Evolutionary conservation across 2,797 vertebrate species (phyloP), one percentile per base, ranked within the genome.

Genomic region (Danionella dracula): DNA sequence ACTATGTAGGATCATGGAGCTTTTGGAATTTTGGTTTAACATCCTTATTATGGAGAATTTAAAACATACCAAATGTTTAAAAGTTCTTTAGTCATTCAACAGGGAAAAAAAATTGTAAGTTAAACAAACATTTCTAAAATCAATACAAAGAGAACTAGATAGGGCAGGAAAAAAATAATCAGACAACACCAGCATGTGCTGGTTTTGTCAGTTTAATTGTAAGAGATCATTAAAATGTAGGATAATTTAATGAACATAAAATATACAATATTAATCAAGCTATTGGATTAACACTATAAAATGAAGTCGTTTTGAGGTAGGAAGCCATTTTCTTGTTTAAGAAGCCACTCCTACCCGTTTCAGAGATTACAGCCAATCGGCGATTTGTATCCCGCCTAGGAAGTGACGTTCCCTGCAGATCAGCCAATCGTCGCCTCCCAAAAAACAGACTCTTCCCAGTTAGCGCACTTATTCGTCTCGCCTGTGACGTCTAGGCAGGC

Each of bases 381-480:
- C 34, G 45, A 1, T 12, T 12, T 3, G 61, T 16, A 16, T 54
- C 55, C n/a, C n/a, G n/a, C n/a, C n/a, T n/a, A n/a, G 81, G 81
- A 83, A 73, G 55, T 80, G 71, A 67, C 78, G 76, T 61, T 42
- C 48, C 23, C 29, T 5, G 9, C 11, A 35, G 45, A 50, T 73
- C 68, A 62, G 65, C 73, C 73, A 75, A 70, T 77, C 54, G 17
- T 6, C 62, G 32, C 19, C 10, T 1, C 17, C 41, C 54, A 35
- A 37, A 60, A n/a, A 40, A 17, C 15, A 31, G 16, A 66, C 61
- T 61, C 66, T 64, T 70, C 73, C 72, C 65, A 35, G 54, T 73
- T 29, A 66, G 70, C 71, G 76, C 69, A 77, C 56, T 69, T 66
- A 71, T 72, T 70, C 42, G 38, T 78, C 53, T 68, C 72, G 42